Percentiles rank a stretch among this genome's conserved stretches.
These are phyloP conservation scores for Enteromius fasciolatus DNA, from an alignment of 2,797 vertebrate species.

Conservation along the genomic window DNA sequence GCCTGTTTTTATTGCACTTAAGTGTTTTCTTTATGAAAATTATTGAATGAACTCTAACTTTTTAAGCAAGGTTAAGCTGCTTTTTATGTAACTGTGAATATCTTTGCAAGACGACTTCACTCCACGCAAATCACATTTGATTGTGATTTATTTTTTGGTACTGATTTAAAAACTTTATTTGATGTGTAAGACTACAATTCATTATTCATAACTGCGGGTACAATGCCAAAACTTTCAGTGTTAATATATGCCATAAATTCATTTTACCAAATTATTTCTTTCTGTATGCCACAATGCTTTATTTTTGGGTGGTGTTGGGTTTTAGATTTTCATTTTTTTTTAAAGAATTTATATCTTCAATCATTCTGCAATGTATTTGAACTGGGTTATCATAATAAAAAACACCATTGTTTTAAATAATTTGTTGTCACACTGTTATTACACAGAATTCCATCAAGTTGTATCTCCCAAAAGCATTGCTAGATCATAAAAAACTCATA, in stretches of 20 bases:
- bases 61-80: slow-evolving; percentile 21
- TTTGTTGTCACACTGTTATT: neutral
- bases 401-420: neutral
- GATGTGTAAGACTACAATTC: neutral
- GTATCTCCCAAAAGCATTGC: neutral
- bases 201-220: neutral
- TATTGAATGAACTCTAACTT: slow-evolving; percentile 14
- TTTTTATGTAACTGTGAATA: slow-evolving; percentile 39
- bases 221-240: neutral
- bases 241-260: slow-evolving; percentile 43
- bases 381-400: slow-evolving; percentile 45
- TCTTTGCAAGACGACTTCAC: slow-evolving; percentile 1
- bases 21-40: neutral
- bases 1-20: slow-evolving; percentile 15
- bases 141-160: slow-evolving; percentile 1
- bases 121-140: neutral
- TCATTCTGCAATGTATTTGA: slow-evolving; percentile 5
- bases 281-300: slow-evolving; percentile 18
- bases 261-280: slow-evolving; percentile 17
- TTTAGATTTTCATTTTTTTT: slow-evolving; percentile 29
- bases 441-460: neutral
- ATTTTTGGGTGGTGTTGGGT: slow-evolving; percentile 31
- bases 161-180: slow-evolving; percentile 4
- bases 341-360: slow-evolving; percentile 3
- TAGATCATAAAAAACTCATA: neutral